phyloP scores from a whole-genome alignment of 2,888 invertebrate genomes.

The Toxonevra muliebris region DNA sequence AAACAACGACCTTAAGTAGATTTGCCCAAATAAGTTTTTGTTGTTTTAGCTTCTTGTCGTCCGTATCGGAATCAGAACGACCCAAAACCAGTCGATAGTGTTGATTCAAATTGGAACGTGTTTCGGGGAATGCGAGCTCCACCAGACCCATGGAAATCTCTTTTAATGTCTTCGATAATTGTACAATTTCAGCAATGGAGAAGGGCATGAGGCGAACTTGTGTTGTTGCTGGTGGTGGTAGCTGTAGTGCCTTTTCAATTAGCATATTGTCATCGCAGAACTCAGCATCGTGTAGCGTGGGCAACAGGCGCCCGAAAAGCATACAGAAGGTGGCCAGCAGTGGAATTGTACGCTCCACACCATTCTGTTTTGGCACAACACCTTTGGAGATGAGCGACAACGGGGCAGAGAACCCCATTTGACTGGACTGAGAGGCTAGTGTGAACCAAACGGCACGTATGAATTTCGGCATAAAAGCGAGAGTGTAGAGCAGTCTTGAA shows the following conservation, averaged over 20 bases:
- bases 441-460: constrained; percentile 78
- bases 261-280: constrained; percentile 70
- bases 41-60: constrained; percentile 59
- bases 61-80: constrained; percentile 59
- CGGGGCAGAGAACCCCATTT: constrained; percentile 63
- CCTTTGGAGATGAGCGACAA: constrained; percentile 63
- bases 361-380: constrained; percentile 69
- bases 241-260: constrained; percentile 46
- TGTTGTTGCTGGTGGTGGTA: constrained; percentile 39
- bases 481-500: constrained; percentile 75
- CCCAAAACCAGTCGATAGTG: constrained; percentile 69
- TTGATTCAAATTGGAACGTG: constrained; percentile 71
- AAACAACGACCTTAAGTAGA: constrained; percentile 76
- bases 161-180: constrained; percentile 77
- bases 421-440: constrained; percentile 61
- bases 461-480: constrained; percentile 82
- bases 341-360: constrained; percentile 73
- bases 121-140: constrained; percentile 86
- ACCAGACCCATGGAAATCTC: constrained; percentile 86
- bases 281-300: constrained; percentile 87
- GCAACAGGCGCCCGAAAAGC: constrained; percentile 80
- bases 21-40: constrained; percentile 79
- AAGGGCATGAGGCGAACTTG: constrained; percentile 69
- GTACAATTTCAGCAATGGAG: constrained; percentile 76
- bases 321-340: constrained; percentile 85